phyloP scores from a whole-genome alignment of 2,113 vertebrate species.

The Eleginops maclovinus region DNA sequence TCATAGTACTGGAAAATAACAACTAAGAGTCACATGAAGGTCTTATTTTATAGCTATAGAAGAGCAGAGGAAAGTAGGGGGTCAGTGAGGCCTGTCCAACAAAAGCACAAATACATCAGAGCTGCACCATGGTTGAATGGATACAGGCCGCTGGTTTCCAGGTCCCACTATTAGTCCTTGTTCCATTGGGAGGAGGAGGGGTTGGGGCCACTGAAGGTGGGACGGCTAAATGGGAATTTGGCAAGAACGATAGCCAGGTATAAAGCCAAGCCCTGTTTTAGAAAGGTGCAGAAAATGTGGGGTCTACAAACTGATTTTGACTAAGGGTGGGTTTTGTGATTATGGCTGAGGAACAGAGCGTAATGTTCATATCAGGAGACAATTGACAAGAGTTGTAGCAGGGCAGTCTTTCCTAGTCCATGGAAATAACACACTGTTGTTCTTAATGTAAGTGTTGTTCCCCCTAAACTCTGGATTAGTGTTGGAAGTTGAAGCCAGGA shows the following conservation, averaged over 20 bases:
- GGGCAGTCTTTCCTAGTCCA: too few species aligned
- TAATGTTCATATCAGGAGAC: conserved; percentile 1
- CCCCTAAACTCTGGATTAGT: conserved; percentile 8
- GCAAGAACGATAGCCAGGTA: conserved; percentile 6
- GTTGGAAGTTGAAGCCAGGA: conserved; percentile 26
- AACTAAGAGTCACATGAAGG: not conserved
- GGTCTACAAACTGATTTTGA: not conserved
- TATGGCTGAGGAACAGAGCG: not conserved
- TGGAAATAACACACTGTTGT: too few species aligned
- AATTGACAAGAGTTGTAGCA: conserved; percentile 17
- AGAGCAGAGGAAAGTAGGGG: not conserved
- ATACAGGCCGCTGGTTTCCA: conserved; percentile 51
- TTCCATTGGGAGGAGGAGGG: conserved; percentile 33
- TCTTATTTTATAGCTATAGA: not conserved
- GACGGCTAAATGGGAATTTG: conserved; percentile 21
- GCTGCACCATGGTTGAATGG: conserved; percentile 32
- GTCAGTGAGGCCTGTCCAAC: conserved; percentile 12
- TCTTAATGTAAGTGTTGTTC: too few species aligned
- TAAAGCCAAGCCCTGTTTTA: not conserved
- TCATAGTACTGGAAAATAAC: not conserved
- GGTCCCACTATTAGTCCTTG: conserved; percentile 22
- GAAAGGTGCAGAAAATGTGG: conserved; percentile 2
- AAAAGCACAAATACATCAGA: conserved; percentile 33
- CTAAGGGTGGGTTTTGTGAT: not conserved
- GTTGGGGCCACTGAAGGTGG: not conserved